Base-by-base conservation (phyloP, 2,113 vertebrate genomes). In the Morone saxatilis region DNA sequence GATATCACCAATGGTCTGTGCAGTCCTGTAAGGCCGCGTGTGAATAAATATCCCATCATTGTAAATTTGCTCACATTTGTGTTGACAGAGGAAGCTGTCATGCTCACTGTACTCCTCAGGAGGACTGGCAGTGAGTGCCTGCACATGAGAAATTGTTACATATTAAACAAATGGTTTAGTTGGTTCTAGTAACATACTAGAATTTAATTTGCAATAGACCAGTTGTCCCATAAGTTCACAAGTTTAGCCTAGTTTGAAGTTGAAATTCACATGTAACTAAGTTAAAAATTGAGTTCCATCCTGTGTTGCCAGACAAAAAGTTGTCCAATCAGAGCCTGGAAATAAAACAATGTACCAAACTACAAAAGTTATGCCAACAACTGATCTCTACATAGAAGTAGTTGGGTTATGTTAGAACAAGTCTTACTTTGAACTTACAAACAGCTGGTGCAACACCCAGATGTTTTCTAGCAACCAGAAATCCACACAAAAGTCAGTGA, bases 31-130 rank as follows among this genome's bases (percentile, higher is more conserved):
- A 53, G 38, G 57, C 63, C 65, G 19, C 41, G 51, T 22, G 69
- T 54, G 41, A 31, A 47, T 71, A 71, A 74, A 74, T 38, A 62
- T 70, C 65, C 12, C 48, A 51, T 50, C 40, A 50, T 0, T 66
- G 76, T 57, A 25, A 57, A 80, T 86, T 80, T 77, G 6, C 59
- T 45, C 41, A 22, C 56, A 36, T 36, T 31, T 47, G 16, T 47
- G 48, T 62, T 53, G 56, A 63, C 5, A 12, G 61, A 59, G 57
- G n/a, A 41, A 43, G 40, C 0, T 22, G 63, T 73, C 50, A 22
- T 62, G 40, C 25, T 20, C 31, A 31, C 31, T 31, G 31, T 51
- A n/a, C 7, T 54, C 31, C 31, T 65, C 25, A 38, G 7, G 11
- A 53, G 1, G 7, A 51, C 4, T 17, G 43, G 8, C 25, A 61